Conservation (phyloP, 2,888 invertebrate genomes). For the Lasius fuliginosus region DNA sequence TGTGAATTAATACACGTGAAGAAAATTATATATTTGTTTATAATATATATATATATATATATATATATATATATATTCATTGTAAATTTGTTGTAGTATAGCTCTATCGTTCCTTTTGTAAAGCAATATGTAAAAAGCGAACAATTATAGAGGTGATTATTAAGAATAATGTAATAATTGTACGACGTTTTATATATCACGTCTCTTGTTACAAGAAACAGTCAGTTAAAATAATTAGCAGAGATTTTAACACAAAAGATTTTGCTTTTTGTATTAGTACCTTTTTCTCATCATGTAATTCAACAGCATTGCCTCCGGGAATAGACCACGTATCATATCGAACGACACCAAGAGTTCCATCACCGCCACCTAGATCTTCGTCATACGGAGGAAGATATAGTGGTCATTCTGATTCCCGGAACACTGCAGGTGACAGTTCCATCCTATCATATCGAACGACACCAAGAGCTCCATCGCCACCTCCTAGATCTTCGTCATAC, state of each 20-base stretch:
- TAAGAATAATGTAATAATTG: constrained; percentile 6
- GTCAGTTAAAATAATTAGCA: not conserved
- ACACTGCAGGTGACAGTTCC: constrained; percentile 74
- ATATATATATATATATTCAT: not conserved
- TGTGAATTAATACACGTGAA: not conserved
- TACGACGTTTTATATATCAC: constrained; percentile 1
- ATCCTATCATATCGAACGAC: constrained; percentile 25
- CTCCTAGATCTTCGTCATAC: constrained; percentile 79
- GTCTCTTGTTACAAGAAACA: not conserved
- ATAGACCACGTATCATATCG: constrained; percentile 11
- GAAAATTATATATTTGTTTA: not conserved
- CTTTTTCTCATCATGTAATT: constrained; percentile 66
- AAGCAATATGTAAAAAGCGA: not conserved
- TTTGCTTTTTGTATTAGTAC: constrained; percentile 7
- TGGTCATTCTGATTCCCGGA: constrained; percentile 77
- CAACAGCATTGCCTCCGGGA: constrained; percentile 65
- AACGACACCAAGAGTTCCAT: constrained; percentile 63
- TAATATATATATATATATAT: not conserved
- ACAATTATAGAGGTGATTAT: not conserved
- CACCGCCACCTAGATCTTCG: constrained; percentile 81
- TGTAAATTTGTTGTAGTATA: not conserved
- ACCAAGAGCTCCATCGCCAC: constrained; percentile 74
- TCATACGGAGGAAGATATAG: constrained; percentile 72
- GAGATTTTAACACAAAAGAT: not conserved
- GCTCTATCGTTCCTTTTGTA: not conserved